phyloP scores from a whole-genome alignment of 1,140 invertebrate species.

The Glomeris maerens region DNA sequence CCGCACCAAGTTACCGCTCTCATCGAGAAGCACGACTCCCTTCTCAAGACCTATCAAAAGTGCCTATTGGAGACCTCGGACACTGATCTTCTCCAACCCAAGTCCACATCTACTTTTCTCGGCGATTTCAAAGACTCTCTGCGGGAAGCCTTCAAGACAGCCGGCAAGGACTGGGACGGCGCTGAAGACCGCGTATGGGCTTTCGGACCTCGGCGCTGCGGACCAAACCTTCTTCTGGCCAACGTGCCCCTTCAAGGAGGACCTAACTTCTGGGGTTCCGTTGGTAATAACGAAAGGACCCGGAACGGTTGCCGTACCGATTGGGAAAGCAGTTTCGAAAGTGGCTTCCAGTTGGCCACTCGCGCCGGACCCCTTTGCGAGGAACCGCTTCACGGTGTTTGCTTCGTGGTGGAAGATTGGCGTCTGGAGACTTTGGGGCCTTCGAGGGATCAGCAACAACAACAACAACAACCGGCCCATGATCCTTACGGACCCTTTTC shows the following conservation, averaged over 20 bases:
- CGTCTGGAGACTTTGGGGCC: too few relatives aligned
- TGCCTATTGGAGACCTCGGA: too few relatives aligned
- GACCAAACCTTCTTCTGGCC: conserved; percentile 78
- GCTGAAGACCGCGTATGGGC: conserved; percentile 67
- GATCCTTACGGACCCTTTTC: conserved; percentile 39
- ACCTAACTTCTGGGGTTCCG: conserved; percentile 30
- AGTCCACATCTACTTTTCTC: background rate
- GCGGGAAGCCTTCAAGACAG: conserved; percentile 42
- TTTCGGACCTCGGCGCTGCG: conserved; percentile 75
- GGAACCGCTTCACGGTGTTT: conserved; percentile 89
- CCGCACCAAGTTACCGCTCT: conserved; percentile 55
- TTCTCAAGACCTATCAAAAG: conserved; percentile 32
- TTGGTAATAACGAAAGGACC: conserved; percentile 18
- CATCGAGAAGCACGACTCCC: conserved; percentile 43
- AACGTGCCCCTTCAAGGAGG: conserved; percentile 36
- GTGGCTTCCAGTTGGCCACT: conserved; percentile 87
- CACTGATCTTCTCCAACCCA: conserved; percentile 2
- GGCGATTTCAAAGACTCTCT: conserved; percentile 28
- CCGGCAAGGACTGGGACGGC: conserved; percentile 40
- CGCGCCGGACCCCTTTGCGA: conserved; percentile 82
- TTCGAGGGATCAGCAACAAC: background rate
- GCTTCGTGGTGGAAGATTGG: conserved; percentile 76
- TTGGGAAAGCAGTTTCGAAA: conserved; percentile 68
- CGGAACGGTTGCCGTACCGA: conserved; percentile 15
- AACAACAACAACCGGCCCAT: background rate